These are phyloP conservation scores for Thaleichthys pacificus DNA, from an alignment of 2,797 vertebrate species.

Conservation along the genomic window DNA sequence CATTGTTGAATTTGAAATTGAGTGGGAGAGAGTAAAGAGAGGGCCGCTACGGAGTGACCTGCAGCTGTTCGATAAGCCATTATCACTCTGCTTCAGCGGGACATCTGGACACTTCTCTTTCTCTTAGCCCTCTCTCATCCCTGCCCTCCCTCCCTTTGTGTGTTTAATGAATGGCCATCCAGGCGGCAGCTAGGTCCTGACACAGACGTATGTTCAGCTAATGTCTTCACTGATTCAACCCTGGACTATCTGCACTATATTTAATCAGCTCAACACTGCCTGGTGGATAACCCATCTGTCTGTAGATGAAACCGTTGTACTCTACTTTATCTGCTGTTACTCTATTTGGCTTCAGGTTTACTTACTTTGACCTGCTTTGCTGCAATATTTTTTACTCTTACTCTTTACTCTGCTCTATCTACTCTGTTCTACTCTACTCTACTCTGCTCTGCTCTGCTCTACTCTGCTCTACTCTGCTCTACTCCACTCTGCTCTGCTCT, in stretches of 20 bases:
- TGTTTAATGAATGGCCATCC: conserved; percentile 2
- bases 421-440: no score
- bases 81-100: neutral
- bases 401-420: no score
- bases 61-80: conserved; percentile 10
- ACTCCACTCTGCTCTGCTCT: no score
- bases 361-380: no score
- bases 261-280: neutral
- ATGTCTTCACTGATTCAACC: neutral
- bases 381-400: no score
- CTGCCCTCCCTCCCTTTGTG: neutral
- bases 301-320: neutral
- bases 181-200: neutral
- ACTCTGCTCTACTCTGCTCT: no score
- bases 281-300: no score
- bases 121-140: conserved; percentile 1
- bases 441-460: no score
- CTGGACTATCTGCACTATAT: neutral
- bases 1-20: no score
- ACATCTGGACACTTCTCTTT: neutral
- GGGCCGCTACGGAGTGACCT: conserved; percentile 4
- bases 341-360: neutral
- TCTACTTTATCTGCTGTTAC: neutral
- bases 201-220: conserved; percentile 3
- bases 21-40: neutral